Evolutionary conservation across 2,797 vertebrate genomes (phyloP).

Genomic region (Eutrigla gurnardus): DNA sequence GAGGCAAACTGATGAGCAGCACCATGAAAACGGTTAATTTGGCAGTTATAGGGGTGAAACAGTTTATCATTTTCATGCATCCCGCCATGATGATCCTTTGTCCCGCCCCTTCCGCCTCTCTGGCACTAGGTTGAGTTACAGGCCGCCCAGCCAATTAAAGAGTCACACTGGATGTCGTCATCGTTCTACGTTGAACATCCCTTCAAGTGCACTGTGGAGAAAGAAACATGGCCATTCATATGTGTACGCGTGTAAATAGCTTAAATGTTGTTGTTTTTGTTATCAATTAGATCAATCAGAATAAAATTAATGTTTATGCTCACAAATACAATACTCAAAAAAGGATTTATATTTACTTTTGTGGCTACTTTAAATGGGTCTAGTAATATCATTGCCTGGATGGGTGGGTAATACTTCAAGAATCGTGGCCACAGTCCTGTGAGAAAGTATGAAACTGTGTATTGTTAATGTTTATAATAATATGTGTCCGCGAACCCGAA

Average conservation of each 20-base stretch:
- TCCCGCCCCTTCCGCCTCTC: constrained; percentile 47
- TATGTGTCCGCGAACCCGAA: not conserved
- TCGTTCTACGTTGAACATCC: not conserved
- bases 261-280: not conserved
- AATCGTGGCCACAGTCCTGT: not conserved
- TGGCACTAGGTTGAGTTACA: constrained; percentile 25
- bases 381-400: too few relatives aligned
- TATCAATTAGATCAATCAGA: too few relatives aligned
- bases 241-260: not conserved
- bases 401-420: not conserved
- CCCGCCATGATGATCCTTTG: constrained; percentile 78
- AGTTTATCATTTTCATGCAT: constrained; percentile 73
- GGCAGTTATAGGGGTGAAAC: not conserved
- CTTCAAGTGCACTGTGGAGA: not conserved
- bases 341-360: too few relatives aligned
- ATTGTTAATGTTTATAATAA: not conserved
- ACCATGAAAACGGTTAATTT: constrained; percentile 32
- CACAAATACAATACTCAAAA: too few relatives aligned
- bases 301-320: too few relatives aligned
- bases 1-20: constrained; percentile 50
- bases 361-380: too few relatives aligned
- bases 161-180: not conserved
- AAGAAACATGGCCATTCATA: too few relatives aligned
- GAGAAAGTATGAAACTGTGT: not conserved
- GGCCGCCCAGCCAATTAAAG: constrained; percentile 61